Base-by-base conservation (phyloP, 1,140 invertebrate species). In the Brachystomella parvula region DNA sequence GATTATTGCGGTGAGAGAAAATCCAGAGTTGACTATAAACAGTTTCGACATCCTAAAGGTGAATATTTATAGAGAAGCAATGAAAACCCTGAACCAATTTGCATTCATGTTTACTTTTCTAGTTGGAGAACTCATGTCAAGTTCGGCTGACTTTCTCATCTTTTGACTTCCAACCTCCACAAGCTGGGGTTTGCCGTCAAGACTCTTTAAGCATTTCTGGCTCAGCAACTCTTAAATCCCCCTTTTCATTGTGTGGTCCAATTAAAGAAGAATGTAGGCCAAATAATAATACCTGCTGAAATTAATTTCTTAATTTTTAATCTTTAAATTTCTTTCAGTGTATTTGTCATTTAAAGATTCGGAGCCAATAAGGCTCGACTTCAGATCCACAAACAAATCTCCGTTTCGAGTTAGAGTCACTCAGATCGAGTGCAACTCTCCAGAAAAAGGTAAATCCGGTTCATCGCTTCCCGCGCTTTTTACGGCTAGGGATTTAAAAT, bases 371-470 rank as follows among this genome's bases (percentile, higher is more conserved):
- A 9, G 24, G 24, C 21, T 53, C 6, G 3, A 6, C 3, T 53
- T 53, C 24, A 15, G 21, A 6, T 17, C 12, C 21, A 17, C 49
- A 15, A 24, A 6, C 12, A 53, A 26, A 53, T 17, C 12, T 9
- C 49, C 12, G 24, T 53, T 53, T 53, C 12, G 24, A 53, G 49
- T 53, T 24, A 15, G 21, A 19, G 24, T 24, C 24, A 12, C 12
- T 17, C 49, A 53, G 6, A 26, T 53, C 21, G 49, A 53, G 12
- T 53, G 49, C 49, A 53, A 53, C 21, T 53, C 49, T 6, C 15
- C 21, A 6, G 49, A 15, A 53, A 53, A 53, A 53, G 49, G 49
- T 53, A 53, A 53, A 3, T 53, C n/a, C n/a, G n/a, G n/a, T n/a
- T n/a, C n/a, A n/a, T n/a, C n/a, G n/a, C n/a, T n/a, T n/a, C n/a